Evolutionary conservation across 2,113 vertebrate species (phyloP).

Genomic region (Nothobranchius furzeri): DNA sequence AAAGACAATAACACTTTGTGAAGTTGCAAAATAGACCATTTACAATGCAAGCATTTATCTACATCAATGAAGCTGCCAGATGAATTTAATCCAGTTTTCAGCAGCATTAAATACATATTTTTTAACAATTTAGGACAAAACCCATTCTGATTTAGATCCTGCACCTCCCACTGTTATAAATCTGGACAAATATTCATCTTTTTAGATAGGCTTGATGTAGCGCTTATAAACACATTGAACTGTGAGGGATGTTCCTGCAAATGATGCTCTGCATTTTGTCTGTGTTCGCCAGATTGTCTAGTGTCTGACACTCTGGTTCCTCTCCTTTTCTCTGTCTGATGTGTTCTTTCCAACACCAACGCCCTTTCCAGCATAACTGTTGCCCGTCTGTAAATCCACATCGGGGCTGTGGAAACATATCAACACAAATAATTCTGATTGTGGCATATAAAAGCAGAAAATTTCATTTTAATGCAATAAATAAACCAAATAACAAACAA

Average conservation of each 20-base stretch:
- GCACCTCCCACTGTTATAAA: slow-evolving; percentile 53
- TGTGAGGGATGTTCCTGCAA: slow-evolving; percentile 62
- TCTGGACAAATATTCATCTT: slow-evolving; percentile 53
- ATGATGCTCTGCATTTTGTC: slow-evolving; percentile 47
- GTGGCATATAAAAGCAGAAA: not conserved
- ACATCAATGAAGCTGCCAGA: slow-evolving; percentile 16
- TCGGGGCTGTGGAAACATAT: slow-evolving; percentile 59
- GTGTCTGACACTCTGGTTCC: slow-evolving; percentile 48
- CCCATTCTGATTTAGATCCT: slow-evolving; percentile 38
- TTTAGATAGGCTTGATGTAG: slow-evolving; percentile 45
- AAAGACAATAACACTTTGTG: slow-evolving; percentile 17
- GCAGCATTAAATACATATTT: slow-evolving; percentile 26
- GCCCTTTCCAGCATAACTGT: slow-evolving; percentile 38
- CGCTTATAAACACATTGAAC: slow-evolving; percentile 59
- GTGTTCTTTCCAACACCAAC: slow-evolving; percentile 32
- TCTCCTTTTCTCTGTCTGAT: slow-evolving; percentile 53
- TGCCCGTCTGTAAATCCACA: slow-evolving; percentile 34
- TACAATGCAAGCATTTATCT: slow-evolving; percentile 35
- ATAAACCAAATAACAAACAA: too few relatives aligned
- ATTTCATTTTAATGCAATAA: not conserved
- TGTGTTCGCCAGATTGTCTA: slow-evolving; percentile 47
- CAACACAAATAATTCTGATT: slow-evolving; percentile 8
- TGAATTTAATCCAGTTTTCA: slow-evolving; percentile 13
- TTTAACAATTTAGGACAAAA: not conserved
- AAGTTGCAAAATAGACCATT: slow-evolving; percentile 11